Conservation (phyloP, 2,113 vertebrate genomes). For the Salvator merianae region DNA sequence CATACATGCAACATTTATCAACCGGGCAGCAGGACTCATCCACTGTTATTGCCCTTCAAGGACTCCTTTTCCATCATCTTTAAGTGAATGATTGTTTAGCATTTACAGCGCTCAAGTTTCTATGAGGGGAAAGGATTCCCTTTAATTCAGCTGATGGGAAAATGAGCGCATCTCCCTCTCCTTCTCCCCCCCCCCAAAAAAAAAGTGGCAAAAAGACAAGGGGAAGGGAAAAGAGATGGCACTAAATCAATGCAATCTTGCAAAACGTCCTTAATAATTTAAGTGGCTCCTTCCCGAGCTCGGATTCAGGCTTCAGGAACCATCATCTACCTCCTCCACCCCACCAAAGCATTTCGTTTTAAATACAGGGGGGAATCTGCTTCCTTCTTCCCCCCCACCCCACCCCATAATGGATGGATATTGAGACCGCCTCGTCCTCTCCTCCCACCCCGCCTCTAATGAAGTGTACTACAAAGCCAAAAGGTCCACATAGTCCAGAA, state of each 20-base stretch:
- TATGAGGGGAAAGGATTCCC: constrained; percentile 64
- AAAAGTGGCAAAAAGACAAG: not conserved
- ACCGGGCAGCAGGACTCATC: constrained; percentile 34
- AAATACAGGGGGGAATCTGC: constrained; percentile 66
- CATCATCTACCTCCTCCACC: constrained; percentile 66
- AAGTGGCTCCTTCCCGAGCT: constrained; percentile 56
- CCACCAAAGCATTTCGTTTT: constrained; percentile 59
- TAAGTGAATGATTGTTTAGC: constrained; percentile 50
- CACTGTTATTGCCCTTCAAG: constrained; percentile 42
- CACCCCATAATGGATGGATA: constrained; percentile 68
- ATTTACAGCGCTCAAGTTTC: constrained; percentile 74
- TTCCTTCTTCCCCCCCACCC: constrained; percentile 46
- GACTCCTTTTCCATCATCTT: constrained; percentile 29
- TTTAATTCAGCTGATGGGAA: constrained; percentile 31
- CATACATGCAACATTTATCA: constrained; percentile 33
- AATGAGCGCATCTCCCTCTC: not conserved
- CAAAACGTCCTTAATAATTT: constrained; percentile 59
- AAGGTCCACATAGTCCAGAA: constrained; percentile 51
- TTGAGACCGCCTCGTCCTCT: constrained; percentile 26
- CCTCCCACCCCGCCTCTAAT: constrained; percentile 53
- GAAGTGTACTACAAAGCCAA: constrained; percentile 71
- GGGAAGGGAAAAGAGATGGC: not conserved
- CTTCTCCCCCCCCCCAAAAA: not conserved
- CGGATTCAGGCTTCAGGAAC: constrained; percentile 39
- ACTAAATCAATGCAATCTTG: constrained; percentile 47